Conservation (phyloP, 2,797 vertebrate species). For the Spinus olivaceus region DNA sequence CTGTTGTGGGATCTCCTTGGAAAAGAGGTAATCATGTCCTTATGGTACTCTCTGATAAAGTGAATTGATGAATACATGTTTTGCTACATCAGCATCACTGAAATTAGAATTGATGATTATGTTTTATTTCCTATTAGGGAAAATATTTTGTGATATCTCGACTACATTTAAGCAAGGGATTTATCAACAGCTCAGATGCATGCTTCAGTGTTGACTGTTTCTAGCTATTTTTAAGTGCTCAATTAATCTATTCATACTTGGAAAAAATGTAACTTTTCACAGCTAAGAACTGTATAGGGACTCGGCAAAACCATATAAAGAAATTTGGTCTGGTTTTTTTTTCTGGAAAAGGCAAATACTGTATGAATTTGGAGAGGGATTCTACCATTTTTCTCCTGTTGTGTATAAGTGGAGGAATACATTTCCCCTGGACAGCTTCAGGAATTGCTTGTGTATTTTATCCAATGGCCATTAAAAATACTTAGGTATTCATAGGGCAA, state of each 20-base stretch:
- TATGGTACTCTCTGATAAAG: not conserved
- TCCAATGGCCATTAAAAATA: not conserved
- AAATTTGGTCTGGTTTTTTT: not conserved
- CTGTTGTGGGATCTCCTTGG: not conserved
- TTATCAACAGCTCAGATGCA: not conserved
- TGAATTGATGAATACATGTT: not conserved
- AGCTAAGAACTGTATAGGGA: not conserved
- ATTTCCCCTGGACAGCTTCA: not conserved
- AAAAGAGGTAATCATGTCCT: not conserved
- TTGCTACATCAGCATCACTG: not conserved
- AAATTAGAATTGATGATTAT: not conserved
- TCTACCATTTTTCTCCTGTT: not conserved
- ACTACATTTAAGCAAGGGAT: not conserved
- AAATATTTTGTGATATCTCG: not conserved
- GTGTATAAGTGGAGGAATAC: not conserved
- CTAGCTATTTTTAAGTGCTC: not conserved
- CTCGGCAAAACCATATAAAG: not conserved
- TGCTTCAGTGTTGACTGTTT: not conserved
- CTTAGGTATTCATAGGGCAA: not conserved
- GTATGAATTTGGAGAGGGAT: not conserved
- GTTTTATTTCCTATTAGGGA: not conserved
- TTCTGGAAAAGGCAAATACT: not conserved
- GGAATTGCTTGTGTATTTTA: not conserved
- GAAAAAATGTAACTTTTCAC: not conserved
- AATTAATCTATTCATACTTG: not conserved